phyloP scores from a whole-genome alignment of 1,140 invertebrate genomes.

The Maniola jurtina region DNA sequence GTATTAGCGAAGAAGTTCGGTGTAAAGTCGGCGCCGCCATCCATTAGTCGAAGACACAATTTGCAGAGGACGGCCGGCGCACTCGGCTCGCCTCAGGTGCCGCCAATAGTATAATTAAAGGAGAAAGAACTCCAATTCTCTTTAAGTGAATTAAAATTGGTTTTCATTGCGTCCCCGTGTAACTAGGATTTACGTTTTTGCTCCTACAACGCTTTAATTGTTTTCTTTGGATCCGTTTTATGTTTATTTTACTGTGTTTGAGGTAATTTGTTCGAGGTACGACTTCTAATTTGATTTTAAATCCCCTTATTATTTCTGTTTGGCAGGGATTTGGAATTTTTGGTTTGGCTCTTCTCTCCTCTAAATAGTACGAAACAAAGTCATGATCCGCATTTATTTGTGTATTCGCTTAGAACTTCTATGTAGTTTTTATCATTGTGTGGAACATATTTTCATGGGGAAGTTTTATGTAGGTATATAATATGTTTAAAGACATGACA shows the following conservation, averaged over 20 bases:
- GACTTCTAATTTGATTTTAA: slow-evolving; percentile 28
- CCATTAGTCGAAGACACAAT: slow-evolving; percentile 52
- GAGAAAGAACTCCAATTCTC: slow-evolving; percentile 54
- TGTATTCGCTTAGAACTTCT: no score
- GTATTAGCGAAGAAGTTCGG: slow-evolving; percentile 1
- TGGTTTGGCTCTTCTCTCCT: background rate
- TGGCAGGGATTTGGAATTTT: background rate
- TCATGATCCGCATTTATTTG: no score
- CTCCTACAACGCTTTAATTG: slow-evolving; percentile 35
- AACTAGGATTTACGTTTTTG: slow-evolving; percentile 48
- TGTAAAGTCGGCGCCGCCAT: slow-evolving; percentile 30
- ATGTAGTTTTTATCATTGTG: no score
- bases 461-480: no score
- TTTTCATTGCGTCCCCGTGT: slow-evolving; percentile 47
- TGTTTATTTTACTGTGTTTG: slow-evolving; percentile 30
- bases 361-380: no score
- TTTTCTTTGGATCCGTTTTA: slow-evolving; percentile 36
- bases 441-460: no score
- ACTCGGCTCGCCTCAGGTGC: slow-evolving; percentile 53
- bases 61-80: slow-evolving; percentile 36
- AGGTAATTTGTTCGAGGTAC: slow-evolving; percentile 23
- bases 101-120: slow-evolving; percentile 69
- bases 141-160: slow-evolving; percentile 59
- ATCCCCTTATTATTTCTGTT: slow-evolving; percentile 15
- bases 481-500: no score